Base-by-base conservation (phyloP, 2,113 vertebrate genomes). In the Eurypyga helias region DNA sequence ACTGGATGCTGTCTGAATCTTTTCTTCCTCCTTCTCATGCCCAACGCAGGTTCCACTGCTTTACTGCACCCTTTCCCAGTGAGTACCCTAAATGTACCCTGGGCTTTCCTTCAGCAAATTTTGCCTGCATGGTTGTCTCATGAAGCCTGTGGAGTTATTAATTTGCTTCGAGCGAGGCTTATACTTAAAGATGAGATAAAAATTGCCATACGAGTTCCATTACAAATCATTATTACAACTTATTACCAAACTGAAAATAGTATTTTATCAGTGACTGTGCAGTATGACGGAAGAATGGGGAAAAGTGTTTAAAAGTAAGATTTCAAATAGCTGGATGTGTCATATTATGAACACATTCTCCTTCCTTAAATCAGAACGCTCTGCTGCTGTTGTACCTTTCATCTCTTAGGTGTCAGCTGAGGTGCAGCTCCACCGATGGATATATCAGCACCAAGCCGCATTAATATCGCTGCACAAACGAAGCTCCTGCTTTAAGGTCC, bases 391-490 rank as follows among this genome's bases (percentile, higher is more conserved):
- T 55, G 64, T 60, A 71, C 57, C 18, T 83, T 96, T 80, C 2
- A 91, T 93, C 97, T 95, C 25, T 21, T 38, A 95, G 70, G 54
- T 54, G 24, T 94, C 93, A 79, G 58, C 84, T 65, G 36, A 83
- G 71, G 82, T 86, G 76, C 78, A 67, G 41, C 46, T 52, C 80
- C 19, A 29, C 43, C 80, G 88, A 49, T 57, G 58, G 82, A 86
- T 93, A 38, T 90, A 84, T 83, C 76, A 93, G 62, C 77, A 91
- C 24, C 61, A 82, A 92, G 33, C 29, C 48, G 87, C 78, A 83
- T 89, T 97, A 95, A 96, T 90, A 34, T 52, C 64, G 90, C n/a
- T 66, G 16, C 75, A 90, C 60, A 91, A 94, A 83, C 92, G 38
- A 95, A 96, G 92, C 89, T 62, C 57, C 73, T 66, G 36, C 61